Conservation (phyloP, 2,113 vertebrate species). For the Dryoscopus gambensis region DNA sequence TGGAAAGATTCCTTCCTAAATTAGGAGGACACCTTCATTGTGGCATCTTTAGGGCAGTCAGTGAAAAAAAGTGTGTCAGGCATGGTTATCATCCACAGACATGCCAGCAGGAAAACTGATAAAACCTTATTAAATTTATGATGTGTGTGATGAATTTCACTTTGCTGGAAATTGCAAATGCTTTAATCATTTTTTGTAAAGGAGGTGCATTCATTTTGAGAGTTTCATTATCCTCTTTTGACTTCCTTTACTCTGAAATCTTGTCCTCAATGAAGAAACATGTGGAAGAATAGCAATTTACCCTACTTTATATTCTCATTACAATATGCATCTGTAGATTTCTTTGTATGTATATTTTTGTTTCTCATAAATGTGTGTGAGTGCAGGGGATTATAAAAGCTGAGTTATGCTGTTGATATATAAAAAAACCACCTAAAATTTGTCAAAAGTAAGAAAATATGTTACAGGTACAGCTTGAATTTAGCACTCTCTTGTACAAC, state of each 20-base stretch:
- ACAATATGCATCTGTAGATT: background rate
- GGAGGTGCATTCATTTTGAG: background rate
- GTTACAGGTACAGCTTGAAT: background rate
- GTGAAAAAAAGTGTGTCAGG: background rate
- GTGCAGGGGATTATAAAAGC: background rate
- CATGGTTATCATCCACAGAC: background rate
- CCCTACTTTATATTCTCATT: background rate
- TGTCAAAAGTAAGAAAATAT: background rate
- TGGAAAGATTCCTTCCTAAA: background rate
- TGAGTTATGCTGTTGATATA: background rate
- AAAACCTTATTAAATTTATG: background rate
- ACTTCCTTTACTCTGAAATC: background rate
- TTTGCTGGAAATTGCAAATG: background rate
- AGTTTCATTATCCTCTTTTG: background rate
- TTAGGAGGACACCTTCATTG: background rate
- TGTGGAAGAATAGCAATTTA: background rate
- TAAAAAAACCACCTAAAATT: background rate
- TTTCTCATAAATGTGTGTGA: background rate
- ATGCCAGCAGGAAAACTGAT: background rate
- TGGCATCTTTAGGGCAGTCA: background rate
- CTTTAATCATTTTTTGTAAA: background rate
- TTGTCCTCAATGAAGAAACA: background rate
- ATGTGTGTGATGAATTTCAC: background rate
- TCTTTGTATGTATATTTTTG: background rate
- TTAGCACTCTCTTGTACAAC: background rate